A percentile compares a stretch with the other conserved stretches of the same genome.
These are phyloP conservation scores for rat (Rattus norvegicus) DNA, from an alignment of 2,113 vertebrate species.

Conservation along the genomic window GRCr8 NC_086026.1:78805001-78805500, in stretches of 20 bases:
- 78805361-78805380: slow-evolving; percentile 20
- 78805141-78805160: neutral
- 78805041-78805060: neutral
- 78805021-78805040: neutral
- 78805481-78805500: neutral
- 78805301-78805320: slow-evolving; percentile 27
- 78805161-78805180: neutral
- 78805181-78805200: neutral
- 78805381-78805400: neutral
- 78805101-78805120: neutral
- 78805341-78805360: slow-evolving; percentile 12
- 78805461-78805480: neutral
- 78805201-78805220: slow-evolving; percentile 35
- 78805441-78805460: neutral
- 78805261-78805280: neutral
- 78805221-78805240: slow-evolving; percentile 29
- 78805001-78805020: slow-evolving; percentile 2
- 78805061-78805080: neutral
- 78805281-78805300: too few species aligned
- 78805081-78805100: slow-evolving; percentile 22
- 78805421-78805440: neutral
- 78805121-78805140: neutral
- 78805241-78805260: neutral
- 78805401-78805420: neutral
- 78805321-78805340: slow-evolving; percentile 33